Evolutionary conservation across 2,797 vertebrate genomes (phyloP).

Genomic region (Leptoclinus maculatus): DNA sequence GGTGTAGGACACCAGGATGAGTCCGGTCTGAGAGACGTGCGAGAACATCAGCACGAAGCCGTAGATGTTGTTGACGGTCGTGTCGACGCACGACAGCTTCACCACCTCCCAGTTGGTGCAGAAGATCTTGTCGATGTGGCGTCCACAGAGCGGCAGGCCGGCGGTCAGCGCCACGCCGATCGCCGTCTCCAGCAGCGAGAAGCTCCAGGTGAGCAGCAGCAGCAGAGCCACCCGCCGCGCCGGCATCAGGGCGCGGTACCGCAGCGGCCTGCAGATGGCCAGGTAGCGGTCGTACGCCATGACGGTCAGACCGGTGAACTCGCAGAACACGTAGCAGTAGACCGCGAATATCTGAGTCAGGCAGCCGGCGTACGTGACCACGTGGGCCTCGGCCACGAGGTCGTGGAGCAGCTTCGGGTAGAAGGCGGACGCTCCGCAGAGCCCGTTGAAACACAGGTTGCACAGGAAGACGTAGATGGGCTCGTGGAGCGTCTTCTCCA

Average conservation of each 20-base stretch:
- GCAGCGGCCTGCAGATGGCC: conserved; percentile 76
- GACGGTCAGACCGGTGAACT: conserved; percentile 67
- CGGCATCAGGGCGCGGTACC: conserved; percentile 72
- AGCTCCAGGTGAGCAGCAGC: conserved; percentile 69
- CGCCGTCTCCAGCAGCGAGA: conserved; percentile 38
- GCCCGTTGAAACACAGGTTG: conserved; percentile 70
- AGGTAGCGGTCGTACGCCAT: conserved; percentile 81
- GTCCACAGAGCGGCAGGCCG: conserved; percentile 62
- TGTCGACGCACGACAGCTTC: conserved; percentile 73
- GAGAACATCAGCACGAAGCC: conserved; percentile 53
- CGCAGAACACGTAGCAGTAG: conserved; percentile 66
- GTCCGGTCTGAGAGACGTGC: conserved; percentile 41
- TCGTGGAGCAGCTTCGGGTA: conserved; percentile 74
- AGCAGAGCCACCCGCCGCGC: conserved; percentile 50
- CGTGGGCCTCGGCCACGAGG: conserved; percentile 56
- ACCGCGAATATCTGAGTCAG: conserved; percentile 60
- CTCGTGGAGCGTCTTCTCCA: conserved; percentile 67
- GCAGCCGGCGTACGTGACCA: conserved; percentile 67
- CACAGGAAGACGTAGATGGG: conserved; percentile 77
- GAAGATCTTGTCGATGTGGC: conserved; percentile 64
- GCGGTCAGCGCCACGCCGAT: conserved; percentile 39
- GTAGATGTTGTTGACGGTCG: conserved; percentile 64
- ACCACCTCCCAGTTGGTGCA: conserved; percentile 81
- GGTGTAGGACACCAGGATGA: conserved; percentile 73
- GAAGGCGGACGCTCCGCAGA: conserved; percentile 70